Percentiles rank a stretch among this genome's conserved stretches.
phyloP scores from a whole-genome alignment of 2,888 invertebrate genomes.

The Sesamia inferens region DNA sequence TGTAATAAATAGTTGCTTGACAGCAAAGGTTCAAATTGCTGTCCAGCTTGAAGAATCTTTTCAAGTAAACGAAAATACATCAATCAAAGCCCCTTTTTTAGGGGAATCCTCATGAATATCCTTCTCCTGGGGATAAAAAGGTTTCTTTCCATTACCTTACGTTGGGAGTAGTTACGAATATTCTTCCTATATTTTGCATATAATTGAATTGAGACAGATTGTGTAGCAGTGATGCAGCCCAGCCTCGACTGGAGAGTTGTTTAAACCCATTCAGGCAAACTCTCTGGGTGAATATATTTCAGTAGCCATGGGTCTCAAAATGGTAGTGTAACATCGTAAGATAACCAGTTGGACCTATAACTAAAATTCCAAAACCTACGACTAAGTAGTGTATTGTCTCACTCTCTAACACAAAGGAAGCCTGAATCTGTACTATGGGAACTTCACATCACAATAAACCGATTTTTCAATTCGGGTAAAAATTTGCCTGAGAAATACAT shows the following conservation, averaged over 20 bases:
- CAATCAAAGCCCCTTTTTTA: slow-evolving; percentile 20
- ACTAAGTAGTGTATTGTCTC: neutral
- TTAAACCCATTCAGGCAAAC: neutral
- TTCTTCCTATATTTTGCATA: neutral
- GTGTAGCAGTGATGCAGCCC: neutral
- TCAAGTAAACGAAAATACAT: slow-evolving; percentile 12
- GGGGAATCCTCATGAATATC: slow-evolving; percentile 14
- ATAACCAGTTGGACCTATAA: neutral
- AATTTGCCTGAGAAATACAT: no score
- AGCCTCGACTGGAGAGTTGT: neutral
- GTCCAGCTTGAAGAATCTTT: neutral
- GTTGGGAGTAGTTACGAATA: neutral
- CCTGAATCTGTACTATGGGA: no score
- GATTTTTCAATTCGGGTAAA: neutral
- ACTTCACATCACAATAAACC: neutral
- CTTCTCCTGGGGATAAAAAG: neutral
- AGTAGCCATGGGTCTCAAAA: neutral
- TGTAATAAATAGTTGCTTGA: slow-evolving; percentile 37
- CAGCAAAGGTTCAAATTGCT: slow-evolving; percentile 23
- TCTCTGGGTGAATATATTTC: neutral
- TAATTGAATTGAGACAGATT: neutral
- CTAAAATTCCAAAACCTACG: neutral
- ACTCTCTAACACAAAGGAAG: neutral
- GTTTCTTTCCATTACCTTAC: neutral
- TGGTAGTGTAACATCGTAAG: neutral